phyloP scores from a whole-genome alignment of 2,888 invertebrate species.

The Iphiclides podalirius region DNA sequence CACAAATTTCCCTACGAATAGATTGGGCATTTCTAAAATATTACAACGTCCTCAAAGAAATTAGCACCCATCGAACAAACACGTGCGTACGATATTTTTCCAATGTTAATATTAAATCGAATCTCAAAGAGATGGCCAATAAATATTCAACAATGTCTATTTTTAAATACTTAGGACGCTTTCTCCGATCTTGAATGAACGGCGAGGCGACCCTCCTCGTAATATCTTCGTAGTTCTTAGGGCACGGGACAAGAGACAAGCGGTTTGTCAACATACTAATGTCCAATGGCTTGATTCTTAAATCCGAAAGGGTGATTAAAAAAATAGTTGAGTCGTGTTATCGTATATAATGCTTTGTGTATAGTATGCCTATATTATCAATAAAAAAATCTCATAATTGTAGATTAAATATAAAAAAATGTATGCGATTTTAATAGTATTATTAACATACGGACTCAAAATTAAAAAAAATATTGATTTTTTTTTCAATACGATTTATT shows the following conservation, averaged over 20 bases:
- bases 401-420: too few species aligned
- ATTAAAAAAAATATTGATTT: too few species aligned
- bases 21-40: conserved; percentile 11
- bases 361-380: too few species aligned
- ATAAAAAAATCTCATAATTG: too few species aligned
- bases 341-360: too few species aligned
- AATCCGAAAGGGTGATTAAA: too few species aligned
- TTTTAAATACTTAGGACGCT: conserved; percentile 76
- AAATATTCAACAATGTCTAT: conserved; percentile 75
- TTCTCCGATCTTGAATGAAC: conserved; percentile 77
- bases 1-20: conserved; percentile 10
- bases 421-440: too few species aligned
- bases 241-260: conserved; percentile 34
- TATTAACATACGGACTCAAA: too few species aligned
- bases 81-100: conserved; percentile 68
- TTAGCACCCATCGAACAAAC: conserved; percentile 47
- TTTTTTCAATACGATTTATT: too few species aligned
- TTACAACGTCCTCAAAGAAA: conserved; percentile 19
- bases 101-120: conserved; percentile 73
- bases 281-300: too few species aligned
- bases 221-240: conserved; percentile 58
- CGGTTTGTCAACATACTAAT: too few species aligned
- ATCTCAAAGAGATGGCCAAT: conserved; percentile 69
- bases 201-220: conserved; percentile 69
- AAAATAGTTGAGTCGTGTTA: too few species aligned